Percentiles rank a stretch among this genome's conserved stretches.
Evolutionary conservation across 2,797 vertebrate genomes (phyloP).

Genomic region (Neosilurus mollespiculum): DNA sequence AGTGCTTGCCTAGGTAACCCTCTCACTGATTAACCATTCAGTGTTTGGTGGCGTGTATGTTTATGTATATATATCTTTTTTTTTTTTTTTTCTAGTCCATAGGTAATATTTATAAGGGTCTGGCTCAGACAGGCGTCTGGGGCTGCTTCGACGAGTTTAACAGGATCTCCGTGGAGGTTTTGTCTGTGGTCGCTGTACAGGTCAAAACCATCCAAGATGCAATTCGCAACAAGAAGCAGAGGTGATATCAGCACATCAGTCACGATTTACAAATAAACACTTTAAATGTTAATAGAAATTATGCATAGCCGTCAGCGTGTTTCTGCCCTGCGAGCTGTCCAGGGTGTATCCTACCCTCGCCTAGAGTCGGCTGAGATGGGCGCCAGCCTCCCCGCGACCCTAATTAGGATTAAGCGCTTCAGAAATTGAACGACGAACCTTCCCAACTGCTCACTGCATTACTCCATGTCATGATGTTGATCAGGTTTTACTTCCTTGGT

Average conservation of each 20-base stretch:
- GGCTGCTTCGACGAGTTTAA: conserved; percentile 80
- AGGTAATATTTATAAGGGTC: conserved; percentile 78
- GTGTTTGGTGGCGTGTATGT: no score
- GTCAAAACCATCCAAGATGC: conserved; percentile 77
- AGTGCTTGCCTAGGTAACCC: no score
- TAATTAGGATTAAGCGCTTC: no score
- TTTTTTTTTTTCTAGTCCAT: conserved; percentile 63
- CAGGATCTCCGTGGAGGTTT: conserved; percentile 74
- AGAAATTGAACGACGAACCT: no score
- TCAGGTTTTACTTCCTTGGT: conserved; percentile 78
- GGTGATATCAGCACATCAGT: conserved; percentile 54
- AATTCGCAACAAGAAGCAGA: conserved; percentile 78
- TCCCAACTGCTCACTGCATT: not conserved
- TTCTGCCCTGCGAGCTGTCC: no score
- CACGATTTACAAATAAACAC: no score
- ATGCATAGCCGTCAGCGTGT: no score
- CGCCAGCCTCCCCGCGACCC: no score
- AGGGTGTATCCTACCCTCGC: no score
- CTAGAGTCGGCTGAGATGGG: no score
- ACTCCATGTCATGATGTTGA: not conserved
- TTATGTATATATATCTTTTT: not conserved
- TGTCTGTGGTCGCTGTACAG: conserved; percentile 77
- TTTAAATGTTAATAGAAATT: no score
- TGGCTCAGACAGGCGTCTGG: conserved; percentile 77
- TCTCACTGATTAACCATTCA: no score